Evolutionary conservation across 2,113 vertebrate species (phyloP), one percentile per base, ranked within the genome.

Genomic region (Aphelocoma coerulescens): DNA sequence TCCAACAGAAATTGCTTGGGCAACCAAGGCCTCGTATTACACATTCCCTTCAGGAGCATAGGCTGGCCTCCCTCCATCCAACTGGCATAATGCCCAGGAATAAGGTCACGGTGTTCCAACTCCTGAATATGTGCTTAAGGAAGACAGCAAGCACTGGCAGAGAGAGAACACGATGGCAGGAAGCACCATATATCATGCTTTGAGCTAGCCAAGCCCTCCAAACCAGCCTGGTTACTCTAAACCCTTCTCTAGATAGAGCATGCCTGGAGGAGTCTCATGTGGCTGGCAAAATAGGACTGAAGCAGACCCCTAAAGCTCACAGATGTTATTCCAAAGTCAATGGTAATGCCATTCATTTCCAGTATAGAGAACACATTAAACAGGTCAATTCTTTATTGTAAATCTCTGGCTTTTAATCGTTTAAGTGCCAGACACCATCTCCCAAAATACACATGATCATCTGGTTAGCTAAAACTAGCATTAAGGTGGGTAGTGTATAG

Each of bases 1-100:
- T 76, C 95, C 84, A 93, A 91, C 73, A 95, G 92, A 63, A 95
- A 94, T 23, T 69, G 66, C 91, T 95, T 85, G 96, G 95, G 81
- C 95, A 93, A 11, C 35, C 58, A 5, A 79, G 84, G 91, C 94
- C 3, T 23, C 5, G 0, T 69, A 62, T 67, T 78, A 30, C 92
- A 75, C 88, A 87, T 84, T 96, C 83, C 77, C 68, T 88, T 67
- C 62, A 37, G 67, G 69, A 85, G 73, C 30, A 67, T 2, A 30
- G 91, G 69, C 87, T 95, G 94, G 95, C 72, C 65, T 82, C 49
- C 43, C 88, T 93, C 92, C 66, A 76, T 77, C 39, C 43, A 19
- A 2, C 65, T 86, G 93, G 96, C 95, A 3, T 43, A 35, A 6
- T 3, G 92, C 95, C 96, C 76, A 75, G 95, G 48, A 93, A 75